These are phyloP conservation scores for Cisticola juncidis DNA, from an alignment of 2,113 vertebrate genomes.

Conservation along the genomic window DNA sequence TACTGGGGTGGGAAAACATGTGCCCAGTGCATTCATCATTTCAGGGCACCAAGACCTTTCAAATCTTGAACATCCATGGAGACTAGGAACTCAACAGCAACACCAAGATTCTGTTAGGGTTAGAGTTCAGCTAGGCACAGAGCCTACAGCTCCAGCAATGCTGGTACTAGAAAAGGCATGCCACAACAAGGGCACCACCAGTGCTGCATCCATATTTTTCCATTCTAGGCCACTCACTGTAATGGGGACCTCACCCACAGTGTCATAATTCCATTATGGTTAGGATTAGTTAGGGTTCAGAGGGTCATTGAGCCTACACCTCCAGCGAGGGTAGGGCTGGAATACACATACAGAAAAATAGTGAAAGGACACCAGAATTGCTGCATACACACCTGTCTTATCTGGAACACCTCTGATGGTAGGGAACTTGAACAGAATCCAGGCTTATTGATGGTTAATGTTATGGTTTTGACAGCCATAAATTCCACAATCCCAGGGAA, in stretches of 20 bases:
- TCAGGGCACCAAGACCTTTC: neutral
- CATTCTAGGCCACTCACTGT: neutral
- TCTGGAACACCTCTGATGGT: neutral
- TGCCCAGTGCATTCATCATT: neutral
- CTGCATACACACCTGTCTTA: neutral
- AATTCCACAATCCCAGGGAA: neutral
- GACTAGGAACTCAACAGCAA: neutral
- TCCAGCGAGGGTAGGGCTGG: no score
- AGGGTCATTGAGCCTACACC: neutral
- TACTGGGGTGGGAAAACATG: neutral
- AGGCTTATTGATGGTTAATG: neutral
- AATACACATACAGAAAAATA: neutral
- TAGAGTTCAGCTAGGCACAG: neutral
- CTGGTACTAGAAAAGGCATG: neutral
- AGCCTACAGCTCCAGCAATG: neutral
- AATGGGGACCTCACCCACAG: fast-evolving
- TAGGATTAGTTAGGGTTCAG: neutral
- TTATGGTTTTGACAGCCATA: neutral
- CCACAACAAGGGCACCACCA: neutral
- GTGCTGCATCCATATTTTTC: neutral
- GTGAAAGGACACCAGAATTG: neutral
- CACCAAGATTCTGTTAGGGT: neutral
- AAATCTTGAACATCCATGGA: neutral
- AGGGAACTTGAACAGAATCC: neutral
- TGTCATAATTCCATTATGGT: neutral